A percentile compares a stretch with the other conserved stretches of the same genome.
phyloP scores from a whole-genome alignment of 2,113 vertebrate genomes.

The Ammospiza caudacuta region DNA sequence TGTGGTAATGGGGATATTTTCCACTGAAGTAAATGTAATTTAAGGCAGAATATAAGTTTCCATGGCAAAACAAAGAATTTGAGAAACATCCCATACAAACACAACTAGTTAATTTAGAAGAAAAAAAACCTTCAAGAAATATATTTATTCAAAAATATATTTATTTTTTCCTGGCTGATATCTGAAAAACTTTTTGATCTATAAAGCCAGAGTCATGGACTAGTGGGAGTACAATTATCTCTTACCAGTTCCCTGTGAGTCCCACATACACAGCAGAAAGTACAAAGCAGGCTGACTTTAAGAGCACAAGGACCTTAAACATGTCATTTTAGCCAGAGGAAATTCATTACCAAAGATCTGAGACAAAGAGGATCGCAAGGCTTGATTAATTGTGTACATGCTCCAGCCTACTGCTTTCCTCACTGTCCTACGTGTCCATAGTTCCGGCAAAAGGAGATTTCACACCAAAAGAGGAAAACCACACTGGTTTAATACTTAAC shows the following conservation, averaged over 20 bases:
- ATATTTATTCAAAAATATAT: neutral
- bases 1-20: neutral
- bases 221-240: neutral
- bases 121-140: neutral
- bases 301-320: neutral
- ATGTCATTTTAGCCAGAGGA: neutral
- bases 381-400: neutral
- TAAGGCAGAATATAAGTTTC: neutral
- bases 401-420: neutral
- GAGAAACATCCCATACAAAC: neutral
- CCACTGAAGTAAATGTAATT: neutral
- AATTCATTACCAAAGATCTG: neutral
- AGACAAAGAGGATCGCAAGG: neutral
- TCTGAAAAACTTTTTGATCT: neutral
- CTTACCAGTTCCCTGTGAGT: neutral
- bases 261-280: neutral
- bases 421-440: neutral
- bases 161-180: neutral
- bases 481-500: neutral
- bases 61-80: neutral
- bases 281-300: neutral
- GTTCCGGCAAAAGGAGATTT: neutral
- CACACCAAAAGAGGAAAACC: constrained; percentile 4
- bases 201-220: neutral
- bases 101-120: neutral